Percentiles rank a stretch among this genome's conserved stretches.
Evolutionary conservation across 2,888 invertebrate species (phyloP).

Genomic region (Camptogramma bilineatum): DNA sequence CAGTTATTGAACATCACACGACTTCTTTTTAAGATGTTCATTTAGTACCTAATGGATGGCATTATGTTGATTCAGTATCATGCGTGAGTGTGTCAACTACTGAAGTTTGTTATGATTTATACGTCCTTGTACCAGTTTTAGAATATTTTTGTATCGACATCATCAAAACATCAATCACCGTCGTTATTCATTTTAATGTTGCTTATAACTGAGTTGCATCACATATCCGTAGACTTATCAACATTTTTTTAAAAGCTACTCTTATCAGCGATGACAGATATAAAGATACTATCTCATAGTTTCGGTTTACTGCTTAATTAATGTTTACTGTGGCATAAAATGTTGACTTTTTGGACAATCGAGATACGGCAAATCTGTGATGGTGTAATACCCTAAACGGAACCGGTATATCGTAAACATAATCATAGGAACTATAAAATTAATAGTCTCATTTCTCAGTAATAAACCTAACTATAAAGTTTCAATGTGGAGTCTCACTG

Average conservation of each 20-base stretch:
- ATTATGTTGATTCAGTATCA: constrained; percentile 45
- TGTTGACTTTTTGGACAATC: constrained; percentile 52
- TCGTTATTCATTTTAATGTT: constrained; percentile 31
- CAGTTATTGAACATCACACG: constrained; percentile 53
- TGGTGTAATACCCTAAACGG: constrained; percentile 56
- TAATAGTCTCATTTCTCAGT: constrained; percentile 80
- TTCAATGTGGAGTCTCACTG: constrained; percentile 73
- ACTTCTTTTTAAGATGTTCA: constrained; percentile 57
- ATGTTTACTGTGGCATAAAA: constrained; percentile 58
- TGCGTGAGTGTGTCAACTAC: constrained; percentile 51
- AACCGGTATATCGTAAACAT: constrained; percentile 71
- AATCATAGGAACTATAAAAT: constrained; percentile 78
- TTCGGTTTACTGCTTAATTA: constrained; percentile 67
- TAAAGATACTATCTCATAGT: constrained; percentile 57
- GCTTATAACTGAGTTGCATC: constrained; percentile 25
- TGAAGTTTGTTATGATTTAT: constrained; percentile 51
- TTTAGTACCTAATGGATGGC: constrained; percentile 56
- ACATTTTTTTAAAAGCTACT: constrained; percentile 43
- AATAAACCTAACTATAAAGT: constrained; percentile 80
- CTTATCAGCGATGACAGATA: constrained; percentile 58
- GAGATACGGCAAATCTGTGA: constrained; percentile 58
- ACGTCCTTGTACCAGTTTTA: constrained; percentile 49
- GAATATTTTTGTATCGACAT: constrained; percentile 36
- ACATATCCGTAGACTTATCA: constrained; percentile 29
- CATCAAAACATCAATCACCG: constrained; percentile 33